These are phyloP conservation scores for Aethes cnicana DNA, from an alignment of 2,888 invertebrate species.

Conservation along the genomic window DNA sequence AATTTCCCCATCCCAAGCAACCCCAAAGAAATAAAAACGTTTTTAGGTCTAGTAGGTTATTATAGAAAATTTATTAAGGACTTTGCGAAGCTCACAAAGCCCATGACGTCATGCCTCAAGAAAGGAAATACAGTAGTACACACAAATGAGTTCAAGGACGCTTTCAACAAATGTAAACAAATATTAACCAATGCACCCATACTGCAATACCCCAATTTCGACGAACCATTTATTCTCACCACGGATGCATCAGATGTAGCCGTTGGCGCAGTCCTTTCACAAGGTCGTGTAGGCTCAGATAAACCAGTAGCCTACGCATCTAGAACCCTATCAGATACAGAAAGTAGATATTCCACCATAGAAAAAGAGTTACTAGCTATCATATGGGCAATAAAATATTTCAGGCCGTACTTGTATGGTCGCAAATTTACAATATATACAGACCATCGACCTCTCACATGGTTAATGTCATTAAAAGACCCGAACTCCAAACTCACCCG, in stretches of 20 bases:
- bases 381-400: slow-evolving; percentile 49
- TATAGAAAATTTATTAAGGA: no score
- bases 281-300: slow-evolving; percentile 40
- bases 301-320: slow-evolving; percentile 41
- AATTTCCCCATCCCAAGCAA: no score
- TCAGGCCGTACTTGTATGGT: slow-evolving; percentile 52
- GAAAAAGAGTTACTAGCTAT: slow-evolving; percentile 53
- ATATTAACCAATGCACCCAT: slow-evolving; percentile 44
- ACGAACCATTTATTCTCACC: slow-evolving; percentile 39
- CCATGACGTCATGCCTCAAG: no score
- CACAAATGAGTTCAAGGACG: no score
- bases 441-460: slow-evolving; percentile 53
- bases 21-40: no score
- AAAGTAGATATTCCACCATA: slow-evolving; percentile 39
- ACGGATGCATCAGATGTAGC: slow-evolving; percentile 43
- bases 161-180: slow-evolving; percentile 40
- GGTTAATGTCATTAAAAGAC: slow-evolving; percentile 52
- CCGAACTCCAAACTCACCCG: slow-evolving; percentile 50
- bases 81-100: no score
- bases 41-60: no score
- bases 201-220: slow-evolving; percentile 51
- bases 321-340: slow-evolving; percentile 38
- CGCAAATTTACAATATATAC: slow-evolving; percentile 51
- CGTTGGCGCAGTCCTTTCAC: slow-evolving; percentile 41
- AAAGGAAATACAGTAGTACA: no score